phyloP scores from a whole-genome alignment of 2,113 vertebrate species.

The Pimephales promelas region DNA sequence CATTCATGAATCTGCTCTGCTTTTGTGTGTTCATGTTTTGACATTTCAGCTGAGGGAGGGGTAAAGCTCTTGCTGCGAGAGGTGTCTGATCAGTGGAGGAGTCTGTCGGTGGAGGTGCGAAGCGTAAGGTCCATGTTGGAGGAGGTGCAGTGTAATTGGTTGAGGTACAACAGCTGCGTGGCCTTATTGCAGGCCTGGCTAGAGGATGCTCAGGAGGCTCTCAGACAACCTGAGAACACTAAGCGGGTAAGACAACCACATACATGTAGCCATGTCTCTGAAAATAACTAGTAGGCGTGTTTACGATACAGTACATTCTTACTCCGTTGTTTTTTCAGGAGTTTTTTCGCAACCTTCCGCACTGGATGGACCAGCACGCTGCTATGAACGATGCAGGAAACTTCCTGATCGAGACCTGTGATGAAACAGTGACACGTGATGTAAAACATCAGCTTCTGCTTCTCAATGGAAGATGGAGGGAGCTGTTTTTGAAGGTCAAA shows the following conservation, averaged over 20 bases:
- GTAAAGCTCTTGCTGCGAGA: constrained; percentile 91
- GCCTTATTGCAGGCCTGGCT: constrained; percentile 92
- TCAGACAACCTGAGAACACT: constrained; percentile 87
- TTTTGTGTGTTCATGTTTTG: not conserved
- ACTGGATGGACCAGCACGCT: constrained; percentile 92
- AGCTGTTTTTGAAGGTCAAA: constrained; percentile 79
- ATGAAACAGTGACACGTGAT: constrained; percentile 93
- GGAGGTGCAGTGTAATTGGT: constrained; percentile 95
- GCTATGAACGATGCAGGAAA: constrained; percentile 98
- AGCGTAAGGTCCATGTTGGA: constrained; percentile 97
- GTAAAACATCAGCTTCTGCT: constrained; percentile 94
- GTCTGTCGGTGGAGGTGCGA: constrained; percentile 92
- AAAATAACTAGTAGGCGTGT: not conserved
- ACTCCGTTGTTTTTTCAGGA: constrained; percentile 65
- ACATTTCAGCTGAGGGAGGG: constrained; percentile 84
- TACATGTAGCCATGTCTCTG: not conserved
- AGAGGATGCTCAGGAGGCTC: constrained; percentile 92
- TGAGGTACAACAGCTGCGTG: constrained; percentile 89
- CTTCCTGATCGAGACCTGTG: constrained; percentile 96
- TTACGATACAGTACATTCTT: not conserved
- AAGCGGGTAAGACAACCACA: constrained; percentile 81
- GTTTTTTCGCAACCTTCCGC: constrained; percentile 77
- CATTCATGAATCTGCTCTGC: not conserved
- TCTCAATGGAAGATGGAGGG: constrained; percentile 82
- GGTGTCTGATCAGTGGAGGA: constrained; percentile 90